A percentile compares a stretch with the other conserved stretches of the same genome.
Evolutionary conservation across 2,113 vertebrate species (phyloP).

Genomic region (Gnathonemus longibarbis): DNA sequence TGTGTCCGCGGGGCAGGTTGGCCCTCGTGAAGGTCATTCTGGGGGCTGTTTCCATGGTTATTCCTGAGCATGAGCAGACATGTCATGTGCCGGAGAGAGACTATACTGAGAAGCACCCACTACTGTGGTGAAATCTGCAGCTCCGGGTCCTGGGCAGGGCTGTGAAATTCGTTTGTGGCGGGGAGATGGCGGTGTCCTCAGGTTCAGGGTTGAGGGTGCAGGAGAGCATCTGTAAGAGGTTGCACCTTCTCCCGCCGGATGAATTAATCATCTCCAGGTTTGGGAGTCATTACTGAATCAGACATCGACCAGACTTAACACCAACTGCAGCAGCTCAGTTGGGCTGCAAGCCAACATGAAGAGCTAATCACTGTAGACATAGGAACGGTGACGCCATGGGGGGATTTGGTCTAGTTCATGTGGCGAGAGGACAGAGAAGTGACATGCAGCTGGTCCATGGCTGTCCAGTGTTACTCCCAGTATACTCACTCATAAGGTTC

Average conservation of each 20-base stretch:
- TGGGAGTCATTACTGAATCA: neutral
- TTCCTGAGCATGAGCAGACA: constrained; percentile 4
- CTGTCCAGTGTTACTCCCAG: too few relatives aligned
- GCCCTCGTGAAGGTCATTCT: neutral
- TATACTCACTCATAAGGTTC: too few relatives aligned
- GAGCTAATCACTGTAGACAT: neutral
- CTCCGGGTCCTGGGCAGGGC: neutral
- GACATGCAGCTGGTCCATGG: neutral
- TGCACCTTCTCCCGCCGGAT: neutral
- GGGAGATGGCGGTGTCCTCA: neutral
- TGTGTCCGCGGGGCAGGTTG: neutral
- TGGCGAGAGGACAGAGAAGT: neutral
- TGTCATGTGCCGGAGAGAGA: neutral
- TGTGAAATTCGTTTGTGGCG: neutral
- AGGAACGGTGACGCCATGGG: neutral
- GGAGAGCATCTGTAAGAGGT: neutral
- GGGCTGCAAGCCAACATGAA: neutral
- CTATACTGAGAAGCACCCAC: neutral
- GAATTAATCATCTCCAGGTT: neutral
- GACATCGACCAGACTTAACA: neutral
- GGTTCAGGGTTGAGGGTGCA: neutral
- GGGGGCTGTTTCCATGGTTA: neutral
- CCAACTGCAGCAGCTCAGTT: neutral
- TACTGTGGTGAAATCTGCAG: neutral
- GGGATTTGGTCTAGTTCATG: neutral